Evolutionary conservation across 2,113 vertebrate species (phyloP).

Genomic region (Sinocyclocheilus anshuiensis): DNA sequence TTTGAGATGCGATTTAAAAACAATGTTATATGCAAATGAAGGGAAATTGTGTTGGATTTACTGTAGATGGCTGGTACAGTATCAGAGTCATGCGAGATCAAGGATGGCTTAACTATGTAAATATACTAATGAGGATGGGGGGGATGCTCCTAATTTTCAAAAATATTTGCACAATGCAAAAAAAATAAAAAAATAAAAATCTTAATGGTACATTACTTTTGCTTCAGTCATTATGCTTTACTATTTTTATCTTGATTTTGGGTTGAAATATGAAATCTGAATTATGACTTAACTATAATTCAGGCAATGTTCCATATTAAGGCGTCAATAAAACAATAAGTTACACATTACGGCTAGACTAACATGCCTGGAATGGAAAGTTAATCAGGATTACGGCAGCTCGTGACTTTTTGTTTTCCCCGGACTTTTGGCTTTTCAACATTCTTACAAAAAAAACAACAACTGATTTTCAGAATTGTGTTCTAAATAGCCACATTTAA

Average conservation of each 20-base stretch:
- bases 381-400: slow-evolving; percentile 72
- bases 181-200: too few species aligned
- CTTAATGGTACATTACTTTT: too few species aligned
- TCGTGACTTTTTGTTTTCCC: slow-evolving; percentile 74
- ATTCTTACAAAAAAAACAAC: neutral
- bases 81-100: slow-evolving; percentile 15
- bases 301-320: slow-evolving; percentile 30
- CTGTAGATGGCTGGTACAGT: neutral
- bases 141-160: neutral
- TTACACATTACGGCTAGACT: slow-evolving; percentile 54
- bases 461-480: slow-evolving; percentile 14
- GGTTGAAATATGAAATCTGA: neutral
- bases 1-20: neutral
- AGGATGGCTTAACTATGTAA: neutral
- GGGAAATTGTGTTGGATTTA: neutral
- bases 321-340: slow-evolving; percentile 62
- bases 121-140: neutral
- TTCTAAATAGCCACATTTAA: slow-evolving; percentile 1
- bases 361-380: slow-evolving; percentile 68
- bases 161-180: neutral
- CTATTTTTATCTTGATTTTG: neutral
- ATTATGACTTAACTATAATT: slow-evolving; percentile 26
- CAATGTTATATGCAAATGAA: neutral
- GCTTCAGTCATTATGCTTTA: neutral
- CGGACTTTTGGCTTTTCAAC: slow-evolving; percentile 23